Evolutionary conservation across 2,888 invertebrate genomes (phyloP), one percentile per base, ranked within the genome.

Genomic region (Polyploca ridens): DNA sequence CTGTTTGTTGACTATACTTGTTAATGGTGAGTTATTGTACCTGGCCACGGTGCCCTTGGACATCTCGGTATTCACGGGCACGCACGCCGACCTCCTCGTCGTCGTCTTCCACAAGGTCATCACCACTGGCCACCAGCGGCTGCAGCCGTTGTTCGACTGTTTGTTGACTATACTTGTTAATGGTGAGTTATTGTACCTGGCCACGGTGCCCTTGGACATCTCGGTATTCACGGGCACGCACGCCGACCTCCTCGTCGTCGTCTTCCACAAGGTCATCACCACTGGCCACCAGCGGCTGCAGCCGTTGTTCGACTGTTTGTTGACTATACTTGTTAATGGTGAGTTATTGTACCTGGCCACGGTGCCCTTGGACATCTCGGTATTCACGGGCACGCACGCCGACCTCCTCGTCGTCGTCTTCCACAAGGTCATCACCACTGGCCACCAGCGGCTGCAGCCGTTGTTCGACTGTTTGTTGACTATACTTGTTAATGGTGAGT

Each of bases 151-250:
- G 8, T 99, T 99, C 88, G 99, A 99, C 90, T 99, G 99, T 83
- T 95, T 99, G 10, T 95, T 99, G 64, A 99, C 99, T 5, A 99
- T 99, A 84, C 95, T 99, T 77, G 99, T 99, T 49, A n/a, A n/a
- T n/a, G n/a, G n/a, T n/a, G n/a, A n/a, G n/a, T n/a, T n/a, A n/a
- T n/a, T n/a, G 0, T 99, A 99, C 93, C 97, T 98, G 0, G 98
- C 99, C 3, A 97, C 98, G n/a, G 98, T 99, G 71, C 99, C 99
- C 46, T 99, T 99, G 98, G 99, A 99, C 89, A 99, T 99, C 86
- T 99, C 99, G 0, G 98, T 99, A 33, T 99, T 99, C 90, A 99
- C 99, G 41, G 98, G 98, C 82, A 99, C 99, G 0, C 99, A 99
- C 93, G 99, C 99, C 1, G 99, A 99, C 94, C 95, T 99, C 61